phyloP scores from a whole-genome alignment of 2,888 invertebrate species.

The Stenodema calcarata region DNA sequence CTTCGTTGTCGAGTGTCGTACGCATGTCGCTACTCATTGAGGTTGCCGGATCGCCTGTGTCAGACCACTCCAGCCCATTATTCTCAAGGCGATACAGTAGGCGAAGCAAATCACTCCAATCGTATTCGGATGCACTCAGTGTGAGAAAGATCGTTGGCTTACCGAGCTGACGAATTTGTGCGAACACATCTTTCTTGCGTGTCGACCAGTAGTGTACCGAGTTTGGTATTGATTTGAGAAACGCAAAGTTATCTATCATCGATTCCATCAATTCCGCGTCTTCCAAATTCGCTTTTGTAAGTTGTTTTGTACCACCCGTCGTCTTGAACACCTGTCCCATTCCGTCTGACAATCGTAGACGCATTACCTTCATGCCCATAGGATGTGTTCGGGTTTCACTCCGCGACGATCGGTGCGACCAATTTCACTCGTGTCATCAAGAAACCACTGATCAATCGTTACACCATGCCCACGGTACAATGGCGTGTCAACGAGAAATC shows the following conservation, averaged over 20 bases:
- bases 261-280: constrained; percentile 59
- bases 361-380: constrained; percentile 58
- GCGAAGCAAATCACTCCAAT: constrained; percentile 15
- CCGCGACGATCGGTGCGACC: constrained; percentile 60
- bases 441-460: too few relatives aligned
- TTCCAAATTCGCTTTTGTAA: constrained; percentile 59
- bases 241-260: constrained; percentile 55
- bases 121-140: too few relatives aligned
- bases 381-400: constrained; percentile 58
- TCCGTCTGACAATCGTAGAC: constrained; percentile 55
- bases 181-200: background rate
- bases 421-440: constrained; percentile 58
- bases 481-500: too few relatives aligned
- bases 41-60: background rate
- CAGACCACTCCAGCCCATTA: background rate
- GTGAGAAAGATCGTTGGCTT: too few relatives aligned
- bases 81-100: background rate
- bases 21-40: background rate
- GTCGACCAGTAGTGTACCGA: constrained; percentile 10
- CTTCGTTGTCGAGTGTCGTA: background rate
- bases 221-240: constrained; percentile 47
- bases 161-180: constrained; percentile 35
- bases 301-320: constrained; percentile 54
- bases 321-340: too few relatives aligned
- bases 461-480: too few relatives aligned